Evolutionary conservation across 1,140 invertebrate genomes (phyloP), one percentile per base, ranked within the genome.

Genomic region (Chelonus insularis): DNA sequence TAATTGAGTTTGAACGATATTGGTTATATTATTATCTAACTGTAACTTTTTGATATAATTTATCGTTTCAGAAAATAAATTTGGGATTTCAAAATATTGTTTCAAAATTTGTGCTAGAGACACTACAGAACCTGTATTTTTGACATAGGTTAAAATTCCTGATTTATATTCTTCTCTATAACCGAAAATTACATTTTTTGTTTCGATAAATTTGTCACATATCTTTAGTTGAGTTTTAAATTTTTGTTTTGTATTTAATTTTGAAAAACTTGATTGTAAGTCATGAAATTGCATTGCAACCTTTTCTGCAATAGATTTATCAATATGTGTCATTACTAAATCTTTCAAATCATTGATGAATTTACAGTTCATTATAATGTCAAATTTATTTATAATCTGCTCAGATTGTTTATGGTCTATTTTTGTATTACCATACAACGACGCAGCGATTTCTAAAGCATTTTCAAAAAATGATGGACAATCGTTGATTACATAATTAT

Each of bases 1-100:
- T 55, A 45, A 63, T 18, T 63, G 25, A 16, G 57, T 66, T 52
- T 63, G 65, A 8, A 63, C 47, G 14, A 61, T 63, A 41, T 66
- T 63, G 9, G n/a, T 39, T 16, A 61, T 36, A 6, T 20, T 23
- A 3, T 56, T 32, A 29, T 61, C 20, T 8, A 39, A 2, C 14
- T 41, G 4, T 14, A 41, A 14, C 14, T 14, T 12, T 14, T 12
- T 16, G 1, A 41, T 41, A 41, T 41, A 41, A 7, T 41, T 16
- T 2, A 41, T 5, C 2, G 14, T 41, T 5, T 16, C 14, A 14
- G n/a, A 12, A 3, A 41, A 41, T 14, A 41, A 11, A 41, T 41
- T n/a, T 23, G 5, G n/a, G 4, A 16, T 16, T 16, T 41, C 39
- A 41, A 41, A 41, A 41, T 14, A 14, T 14, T 41, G 21, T 56